Percentiles rank a stretch among this genome's conserved stretches.
phyloP scores from a whole-genome alignment of 2,113 vertebrate species.

The Aptenodytes forsteri region DNA sequence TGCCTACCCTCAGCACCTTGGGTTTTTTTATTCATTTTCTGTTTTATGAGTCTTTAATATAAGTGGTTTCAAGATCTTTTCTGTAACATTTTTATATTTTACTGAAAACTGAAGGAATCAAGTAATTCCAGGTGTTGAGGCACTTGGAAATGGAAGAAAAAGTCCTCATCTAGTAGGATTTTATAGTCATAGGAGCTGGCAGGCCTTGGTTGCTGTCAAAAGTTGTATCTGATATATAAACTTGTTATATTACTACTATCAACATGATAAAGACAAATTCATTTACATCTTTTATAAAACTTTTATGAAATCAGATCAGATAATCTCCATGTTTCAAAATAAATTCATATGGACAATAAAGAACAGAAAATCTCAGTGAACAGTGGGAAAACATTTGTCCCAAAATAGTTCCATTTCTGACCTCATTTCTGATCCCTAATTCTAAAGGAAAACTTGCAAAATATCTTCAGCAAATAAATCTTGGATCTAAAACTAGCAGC shows the following conservation, averaged over 20 bases:
- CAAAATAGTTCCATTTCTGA: background rate
- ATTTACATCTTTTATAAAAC: background rate
- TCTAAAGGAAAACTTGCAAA: background rate
- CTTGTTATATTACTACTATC: background rate
- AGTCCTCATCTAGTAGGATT: background rate
- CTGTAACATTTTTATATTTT: background rate
- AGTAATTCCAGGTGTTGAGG: background rate
- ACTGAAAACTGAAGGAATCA: background rate
- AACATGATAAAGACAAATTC: background rate
- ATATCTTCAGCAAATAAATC: background rate
- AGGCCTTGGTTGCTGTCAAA: background rate
- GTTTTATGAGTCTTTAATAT: background rate
- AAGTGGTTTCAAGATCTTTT: background rate
- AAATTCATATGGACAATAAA: background rate
- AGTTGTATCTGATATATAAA: background rate
- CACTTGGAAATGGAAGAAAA: background rate
- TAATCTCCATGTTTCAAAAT: background rate
- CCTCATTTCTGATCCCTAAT: background rate
- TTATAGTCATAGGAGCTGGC: background rate
- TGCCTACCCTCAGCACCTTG: background rate
- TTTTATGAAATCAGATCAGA: background rate
- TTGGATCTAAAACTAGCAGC: background rate
- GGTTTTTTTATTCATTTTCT: background rate
- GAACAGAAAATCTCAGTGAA: background rate
- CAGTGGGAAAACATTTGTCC: background rate